Evolutionary conservation across 2,797 vertebrate species (phyloP), one percentile per base, ranked within the genome.

Genomic region (Hemibagrus guttatus): DNA sequence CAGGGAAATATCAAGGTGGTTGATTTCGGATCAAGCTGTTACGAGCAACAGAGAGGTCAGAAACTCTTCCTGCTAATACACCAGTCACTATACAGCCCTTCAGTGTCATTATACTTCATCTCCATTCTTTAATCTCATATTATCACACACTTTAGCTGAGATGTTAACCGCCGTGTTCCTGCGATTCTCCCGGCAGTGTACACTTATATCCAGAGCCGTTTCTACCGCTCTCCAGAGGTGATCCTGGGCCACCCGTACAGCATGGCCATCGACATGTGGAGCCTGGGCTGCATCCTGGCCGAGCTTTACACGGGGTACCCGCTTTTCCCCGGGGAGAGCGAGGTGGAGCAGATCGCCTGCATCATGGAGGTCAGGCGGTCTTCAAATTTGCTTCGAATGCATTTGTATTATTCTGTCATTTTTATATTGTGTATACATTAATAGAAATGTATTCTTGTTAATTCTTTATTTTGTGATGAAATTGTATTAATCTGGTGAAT

Each of bases 231-330:
- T 0, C 98, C 97, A 0, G 97, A 99, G 91, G 97, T 99, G 91
- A 97, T 99, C 90, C 95, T 99, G 91, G 97, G 98, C 52, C 97
- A 97, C 74, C 95, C 96, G 23, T 99, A 99, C 88, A 96, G 96
- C 91, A 97, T 96, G 95, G 96, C 97, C 90, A 97, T 99, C 7
- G 98, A 98, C 89, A 98, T 98, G 98, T 99, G 98, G 98, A 99
- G 97, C 83, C 93, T 99, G 90, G 98, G 97, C 86, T 99, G 98
- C 92, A 98, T 98, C 92, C 94, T 97, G 87, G 97, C 96, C 0
- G 97, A 99, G 91, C 94, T 99, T 64, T 96, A 97, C 94, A 97
- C 95, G 0, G 98, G 98, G 75, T 97, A 94, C 88, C 97, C 97
- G 0, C 95, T 99, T 19, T 98, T 99, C 84, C 96, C 98, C 0